phyloP scores from a whole-genome alignment of 2,113 vertebrate genomes.

The Donacobius atricapilla region DNA sequence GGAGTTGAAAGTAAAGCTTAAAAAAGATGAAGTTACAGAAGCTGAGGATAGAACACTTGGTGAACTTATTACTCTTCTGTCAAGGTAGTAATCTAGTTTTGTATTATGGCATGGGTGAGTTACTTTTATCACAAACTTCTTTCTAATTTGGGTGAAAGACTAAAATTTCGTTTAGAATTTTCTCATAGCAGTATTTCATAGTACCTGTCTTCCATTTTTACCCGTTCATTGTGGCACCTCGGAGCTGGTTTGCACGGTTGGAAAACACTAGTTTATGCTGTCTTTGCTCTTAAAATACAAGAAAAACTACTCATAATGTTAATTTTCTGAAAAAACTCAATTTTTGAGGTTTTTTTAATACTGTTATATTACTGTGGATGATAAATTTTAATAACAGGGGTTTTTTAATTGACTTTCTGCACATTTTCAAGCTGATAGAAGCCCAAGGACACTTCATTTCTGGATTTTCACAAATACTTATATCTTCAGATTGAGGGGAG shows the following conservation, averaged over 20 bases:
- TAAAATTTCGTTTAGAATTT: not conserved
- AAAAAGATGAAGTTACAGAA: conserved; percentile 39
- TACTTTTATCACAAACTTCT: not conserved
- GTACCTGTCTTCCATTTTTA: not conserved
- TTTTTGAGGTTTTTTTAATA: not conserved
- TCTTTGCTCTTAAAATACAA: not conserved
- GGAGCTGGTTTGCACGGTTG: not conserved
- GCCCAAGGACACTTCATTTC: not conserved
- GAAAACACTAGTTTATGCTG: not conserved
- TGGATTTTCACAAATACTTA: not conserved
- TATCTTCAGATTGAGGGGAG: not conserved
- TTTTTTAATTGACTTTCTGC: not conserved
- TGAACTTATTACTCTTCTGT: conserved; percentile 58
- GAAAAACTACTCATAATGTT: not conserved
- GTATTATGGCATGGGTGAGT: not conserved
- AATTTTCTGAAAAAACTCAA: not conserved
- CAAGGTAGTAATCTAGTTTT: conserved; percentile 63
- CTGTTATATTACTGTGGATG: not conserved
- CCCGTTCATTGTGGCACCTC: not conserved
- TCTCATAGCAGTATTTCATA: not conserved
- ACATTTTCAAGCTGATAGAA: not conserved
- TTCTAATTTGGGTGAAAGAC: not conserved
- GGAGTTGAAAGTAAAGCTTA: conserved; percentile 50
- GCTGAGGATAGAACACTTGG: conserved; percentile 54
- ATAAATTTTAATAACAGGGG: not conserved